Base-by-base conservation (phyloP, 2,888 invertebrate genomes). In the Drosophila infuscata region DNA sequence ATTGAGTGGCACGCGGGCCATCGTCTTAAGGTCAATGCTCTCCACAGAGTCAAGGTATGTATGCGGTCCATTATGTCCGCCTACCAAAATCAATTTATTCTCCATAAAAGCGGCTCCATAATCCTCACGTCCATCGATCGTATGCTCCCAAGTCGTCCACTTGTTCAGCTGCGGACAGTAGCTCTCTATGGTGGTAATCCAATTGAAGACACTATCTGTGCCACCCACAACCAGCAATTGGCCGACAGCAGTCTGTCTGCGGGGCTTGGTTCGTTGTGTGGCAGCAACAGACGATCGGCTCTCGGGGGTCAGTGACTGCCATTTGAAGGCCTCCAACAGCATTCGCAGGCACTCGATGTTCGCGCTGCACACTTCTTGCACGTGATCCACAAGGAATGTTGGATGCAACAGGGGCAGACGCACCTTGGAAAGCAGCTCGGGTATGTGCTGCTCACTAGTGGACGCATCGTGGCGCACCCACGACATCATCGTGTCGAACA, bases 251-350 rank as follows among this genome's bases (percentile, higher is more conserved):
- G 25, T 98, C 0, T 98, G 97, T 91, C 98, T 98, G 61, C 99
- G 94, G 0, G 98, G 98, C 79, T 96, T 95, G 0, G 98, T 98
- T 75, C 98, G 95, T 74, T 96, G 95, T 25, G 96, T 96, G 86
- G 96, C 95, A 35, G 1, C 15, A 83, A 97, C 94, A 76, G 96
- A 94, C 9, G 96, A 95, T 52, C 98, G 94, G 57, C 98, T 94
- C 91, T 98, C 98, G 0, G 6, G 5, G 35, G 98, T 98, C 76
- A 98, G 93, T 35, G 98, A 94, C 92, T 98, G 98, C 95, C 98
- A 98, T 91, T 98, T 98, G 77, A 98, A 95, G 15, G 98, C 98
- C 93, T 98, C 98, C 96, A 98, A 97, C 61, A 99, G 96, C 61
- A 98, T 94, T 70, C 97, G 96, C 90, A 98, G 98, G 89, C 98